Evolutionary conservation across 2,113 vertebrate species (phyloP), one percentile per base, ranked within the genome.

Genomic region (Damaliscus lunatus): DNA sequence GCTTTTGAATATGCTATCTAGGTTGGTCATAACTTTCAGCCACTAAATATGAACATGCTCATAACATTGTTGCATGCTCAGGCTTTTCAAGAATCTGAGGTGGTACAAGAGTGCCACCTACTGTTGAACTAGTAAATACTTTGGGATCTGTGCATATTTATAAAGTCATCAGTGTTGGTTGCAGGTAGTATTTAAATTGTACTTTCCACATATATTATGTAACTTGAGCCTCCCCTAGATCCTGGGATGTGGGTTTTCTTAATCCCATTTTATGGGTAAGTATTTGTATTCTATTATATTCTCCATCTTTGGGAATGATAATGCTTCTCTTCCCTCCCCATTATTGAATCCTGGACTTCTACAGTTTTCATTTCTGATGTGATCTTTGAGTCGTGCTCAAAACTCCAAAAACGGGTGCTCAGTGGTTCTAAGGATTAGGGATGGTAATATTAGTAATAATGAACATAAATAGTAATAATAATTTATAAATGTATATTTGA

Each of bases 101-200:
- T 93, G 78, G 71, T 78, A 90, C 82, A 40, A 48, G 85, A 96
- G 71, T 96, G 97, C 97, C 97, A 98, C 89, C 98, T 98, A 29
- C 93, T 95, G 98, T 96, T 94, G 36, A 95, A 55, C 52, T 82
- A 33, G 84, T 89, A 84, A 83, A 74, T 53, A 43, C 59, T 71
- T 82, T 57, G 52, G 16, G 27, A 43, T 82, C 59, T 88, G 64
- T 25, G 12, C 21, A 21, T 77, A 25, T 67, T 91, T 59, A 57
- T 83, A 94, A 71, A 90, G 3, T 82, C 6, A 0, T 31, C 50
- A 55, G 33, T 46, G 36, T 62, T 93, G 36, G 57, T 67, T 82
- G 40, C 40, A 88, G 85, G 21, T 62, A 71, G 17, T 87, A 57
- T 60, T 60, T 90, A 80, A 83, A 36, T 59, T 71, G 23, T 90